These are phyloP conservation scores for Acropora yongei DNA, from an alignment of 64 coral and sea anemone species.

Conservation along the genomic window DNA sequence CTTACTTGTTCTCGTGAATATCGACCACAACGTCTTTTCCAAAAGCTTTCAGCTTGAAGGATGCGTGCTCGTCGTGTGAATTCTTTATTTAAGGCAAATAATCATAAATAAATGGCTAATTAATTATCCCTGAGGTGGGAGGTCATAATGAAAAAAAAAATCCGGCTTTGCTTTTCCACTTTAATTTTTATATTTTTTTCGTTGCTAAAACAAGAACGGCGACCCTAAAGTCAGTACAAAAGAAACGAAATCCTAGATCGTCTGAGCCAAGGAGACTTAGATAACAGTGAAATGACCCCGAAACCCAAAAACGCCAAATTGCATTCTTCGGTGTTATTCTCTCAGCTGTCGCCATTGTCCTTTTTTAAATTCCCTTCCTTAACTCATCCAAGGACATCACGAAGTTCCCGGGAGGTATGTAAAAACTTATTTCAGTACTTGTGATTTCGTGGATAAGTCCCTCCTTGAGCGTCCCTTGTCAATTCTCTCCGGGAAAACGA, in stretches of 20 bases:
- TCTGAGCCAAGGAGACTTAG: background rate
- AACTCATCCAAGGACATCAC: too few species aligned
- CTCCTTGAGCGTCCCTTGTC: slow-evolving; percentile 13
- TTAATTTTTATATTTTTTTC: too few species aligned
- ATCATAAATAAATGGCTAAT: too few species aligned
- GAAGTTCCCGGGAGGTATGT: background rate
- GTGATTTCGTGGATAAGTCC: slow-evolving; percentile 9
- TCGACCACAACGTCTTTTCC: slow-evolving; percentile 19
- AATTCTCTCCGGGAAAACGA: slow-evolving; percentile 23
- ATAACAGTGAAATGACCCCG: background rate
- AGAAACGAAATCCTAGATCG: background rate
- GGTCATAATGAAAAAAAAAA: too few species aligned
- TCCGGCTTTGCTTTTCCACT: too few species aligned
- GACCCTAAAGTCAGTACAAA: background rate
- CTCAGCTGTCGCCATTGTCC: too few species aligned
- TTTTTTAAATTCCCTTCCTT: too few species aligned
- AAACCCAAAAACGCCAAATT: too few species aligned
- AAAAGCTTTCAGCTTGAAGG: slow-evolving; percentile 39
- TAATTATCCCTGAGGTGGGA: too few species aligned
- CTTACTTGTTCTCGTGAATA: slow-evolving; percentile 26
- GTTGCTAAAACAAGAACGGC: too few species aligned
- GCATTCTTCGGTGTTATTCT: too few species aligned
- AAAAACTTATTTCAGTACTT: background rate
- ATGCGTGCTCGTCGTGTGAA: background rate
- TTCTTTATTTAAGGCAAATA: background rate